A percentile compares a stretch with the other conserved stretches of the same genome.
phyloP scores from a whole-genome alignment of 2,797 vertebrate species.

The Myotis vivesi region DNA sequence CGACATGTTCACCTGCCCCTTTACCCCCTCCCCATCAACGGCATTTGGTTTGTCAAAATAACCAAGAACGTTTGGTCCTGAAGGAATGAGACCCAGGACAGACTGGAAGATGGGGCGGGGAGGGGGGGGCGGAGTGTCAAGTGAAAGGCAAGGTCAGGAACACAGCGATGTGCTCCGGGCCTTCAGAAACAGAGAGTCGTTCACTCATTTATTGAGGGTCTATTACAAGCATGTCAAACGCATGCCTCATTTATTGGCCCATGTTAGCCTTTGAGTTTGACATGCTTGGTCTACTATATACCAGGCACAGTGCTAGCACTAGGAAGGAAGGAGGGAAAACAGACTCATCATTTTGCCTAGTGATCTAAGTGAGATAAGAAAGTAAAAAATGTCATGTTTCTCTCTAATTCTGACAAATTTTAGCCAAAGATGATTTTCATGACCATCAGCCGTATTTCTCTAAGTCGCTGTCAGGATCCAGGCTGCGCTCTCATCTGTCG shows the following conservation, averaged over 20 bases:
- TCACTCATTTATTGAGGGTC: background rate
- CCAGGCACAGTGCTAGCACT: background rate
- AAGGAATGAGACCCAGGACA: background rate
- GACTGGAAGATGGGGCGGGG: fast-evolving
- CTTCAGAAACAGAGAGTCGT: background rate
- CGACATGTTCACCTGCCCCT: background rate
- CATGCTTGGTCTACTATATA: too few relatives aligned
- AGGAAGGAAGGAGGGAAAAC: background rate
- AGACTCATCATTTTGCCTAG: background rate
- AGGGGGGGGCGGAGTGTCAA: background rate
- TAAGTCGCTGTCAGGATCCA: constrained; percentile 19
- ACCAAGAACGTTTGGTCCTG: background rate
- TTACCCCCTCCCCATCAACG: background rate
- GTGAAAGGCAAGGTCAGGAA: background rate
- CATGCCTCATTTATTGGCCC: too few relatives aligned
- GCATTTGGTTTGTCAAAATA: background rate
- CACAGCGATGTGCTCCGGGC: background rate
- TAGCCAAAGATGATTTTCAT: constrained; percentile 16
- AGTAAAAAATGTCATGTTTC: background rate
- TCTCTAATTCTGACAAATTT: constrained; percentile 50
- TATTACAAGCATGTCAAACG: too few relatives aligned
- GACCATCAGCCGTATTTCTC: background rate
- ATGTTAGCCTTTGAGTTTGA: too few relatives aligned
- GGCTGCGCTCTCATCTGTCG: background rate
- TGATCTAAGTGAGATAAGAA: background rate